phyloP scores from a whole-genome alignment of 2,113 vertebrate genomes.

The Tonatia bakeri region DNA sequence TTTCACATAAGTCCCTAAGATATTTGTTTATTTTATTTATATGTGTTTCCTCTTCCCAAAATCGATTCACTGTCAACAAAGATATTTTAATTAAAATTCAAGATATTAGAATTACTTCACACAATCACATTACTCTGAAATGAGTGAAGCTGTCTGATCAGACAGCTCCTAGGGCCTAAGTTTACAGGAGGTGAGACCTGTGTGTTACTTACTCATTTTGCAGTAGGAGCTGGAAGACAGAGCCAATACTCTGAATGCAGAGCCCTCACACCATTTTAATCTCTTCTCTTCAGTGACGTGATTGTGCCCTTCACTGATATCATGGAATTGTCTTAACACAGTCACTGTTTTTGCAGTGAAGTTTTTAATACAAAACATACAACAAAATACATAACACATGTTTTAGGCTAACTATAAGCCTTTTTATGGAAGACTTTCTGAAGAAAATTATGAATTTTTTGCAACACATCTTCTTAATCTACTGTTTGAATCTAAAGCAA shows the following conservation, averaged over 20 bases:
- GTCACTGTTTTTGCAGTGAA: neutral
- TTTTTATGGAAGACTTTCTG: neutral
- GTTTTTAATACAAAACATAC: too few species aligned
- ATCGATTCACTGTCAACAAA: neutral
- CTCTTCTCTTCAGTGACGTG: neutral
- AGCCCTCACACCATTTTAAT: neutral
- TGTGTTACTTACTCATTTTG: neutral
- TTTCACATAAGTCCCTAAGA: neutral
- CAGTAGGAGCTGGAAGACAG: neutral
- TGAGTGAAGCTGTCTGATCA: neutral
- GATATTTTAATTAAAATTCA: neutral
- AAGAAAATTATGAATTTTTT: neutral
- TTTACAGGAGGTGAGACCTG: neutral
- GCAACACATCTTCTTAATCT: neutral
- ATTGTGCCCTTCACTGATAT: neutral
- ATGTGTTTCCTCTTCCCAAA: neutral
- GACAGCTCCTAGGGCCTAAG: neutral
- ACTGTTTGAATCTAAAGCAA: neutral
- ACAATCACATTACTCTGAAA: neutral
- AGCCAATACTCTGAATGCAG: neutral
- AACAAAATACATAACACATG: neutral
- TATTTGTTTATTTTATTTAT: neutral
- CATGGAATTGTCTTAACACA: neutral
- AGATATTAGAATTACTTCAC: neutral
- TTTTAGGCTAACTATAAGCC: neutral